Conservation (phyloP, 2,113 vertebrate genomes). For the Sula dactylatra region DNA sequence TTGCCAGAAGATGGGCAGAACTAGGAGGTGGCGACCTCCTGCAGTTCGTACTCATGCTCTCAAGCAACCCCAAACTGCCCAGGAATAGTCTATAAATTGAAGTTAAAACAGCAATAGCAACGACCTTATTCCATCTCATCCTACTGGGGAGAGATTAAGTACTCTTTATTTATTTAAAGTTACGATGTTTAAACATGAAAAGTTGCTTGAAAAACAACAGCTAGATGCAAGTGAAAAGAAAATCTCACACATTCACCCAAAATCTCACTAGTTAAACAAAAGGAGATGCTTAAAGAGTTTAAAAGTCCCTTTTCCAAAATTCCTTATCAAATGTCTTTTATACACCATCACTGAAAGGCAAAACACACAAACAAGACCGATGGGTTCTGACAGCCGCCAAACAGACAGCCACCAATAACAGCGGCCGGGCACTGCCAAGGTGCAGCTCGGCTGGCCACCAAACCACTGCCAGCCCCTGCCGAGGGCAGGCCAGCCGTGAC, state of each 20-base stretch:
- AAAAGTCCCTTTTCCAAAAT: background rate
- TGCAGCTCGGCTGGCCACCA: background rate
- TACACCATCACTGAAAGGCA: background rate
- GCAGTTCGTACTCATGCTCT: background rate
- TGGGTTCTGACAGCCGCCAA: rapidly evolving
- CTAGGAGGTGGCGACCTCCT: background rate
- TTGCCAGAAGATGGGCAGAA: background rate
- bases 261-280: background rate
- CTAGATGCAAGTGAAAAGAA: background rate
- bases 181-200: background rate
- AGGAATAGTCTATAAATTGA: background rate
- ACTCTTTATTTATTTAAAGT: background rate
- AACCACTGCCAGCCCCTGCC: too few relatives aligned
- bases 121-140: background rate
- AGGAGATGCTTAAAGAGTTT: background rate
- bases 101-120: background rate
- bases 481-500: rapidly evolving
- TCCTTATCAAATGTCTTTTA: background rate
- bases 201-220: background rate
- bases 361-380: background rate
- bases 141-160: background rate
- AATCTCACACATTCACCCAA: background rate
- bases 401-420: background rate
- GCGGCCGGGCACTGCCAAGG: rapidly evolving
- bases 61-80: background rate